phyloP scores from a whole-genome alignment of 2,888 invertebrate genomes.

The Hemicrepidius hirtus region DNA sequence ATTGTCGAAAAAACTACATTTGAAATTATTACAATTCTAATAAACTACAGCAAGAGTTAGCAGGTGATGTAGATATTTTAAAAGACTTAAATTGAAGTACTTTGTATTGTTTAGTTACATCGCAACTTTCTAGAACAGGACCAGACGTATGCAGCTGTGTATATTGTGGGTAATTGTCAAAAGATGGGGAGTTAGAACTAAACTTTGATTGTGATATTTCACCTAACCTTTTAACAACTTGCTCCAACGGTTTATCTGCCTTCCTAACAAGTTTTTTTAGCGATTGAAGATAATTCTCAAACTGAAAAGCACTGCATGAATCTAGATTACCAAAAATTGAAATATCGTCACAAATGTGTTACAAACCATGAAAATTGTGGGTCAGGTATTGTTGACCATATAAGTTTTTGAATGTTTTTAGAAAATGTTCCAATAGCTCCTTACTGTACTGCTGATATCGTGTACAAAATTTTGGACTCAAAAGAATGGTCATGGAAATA shows the following conservation, averaged over 20 bases:
- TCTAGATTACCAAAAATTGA: conserved; percentile 24
- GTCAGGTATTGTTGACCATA: no score
- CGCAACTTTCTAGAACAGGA: conserved; percentile 24
- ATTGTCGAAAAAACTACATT: conserved; percentile 15
- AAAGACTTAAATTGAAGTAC: conserved; percentile 9
- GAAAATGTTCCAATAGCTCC: no score
- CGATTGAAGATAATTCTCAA: conserved; percentile 29
- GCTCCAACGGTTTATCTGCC: conserved; percentile 25
- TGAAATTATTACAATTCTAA: conserved; percentile 10
- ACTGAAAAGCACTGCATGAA: no score
- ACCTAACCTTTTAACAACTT: conserved; percentile 14
- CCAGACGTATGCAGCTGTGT: conserved; percentile 19
- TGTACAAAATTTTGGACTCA: no score
- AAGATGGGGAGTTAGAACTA: neutral
- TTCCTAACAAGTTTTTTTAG: conserved; percentile 29
- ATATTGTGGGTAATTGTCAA: conserved; percentile 18
- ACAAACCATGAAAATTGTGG: conserved; percentile 24
- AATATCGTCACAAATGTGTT: conserved; percentile 18
- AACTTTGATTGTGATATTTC: conserved; percentile 17
- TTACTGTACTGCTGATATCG: no score
- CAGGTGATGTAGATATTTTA: conserved; percentile 12
- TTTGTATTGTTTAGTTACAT: conserved; percentile 29
- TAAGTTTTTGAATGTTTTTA: no score
- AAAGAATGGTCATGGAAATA: no score
- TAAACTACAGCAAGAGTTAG: conserved; percentile 19